A percentile compares a stretch with the other conserved stretches of the same genome.
These are phyloP conservation scores for Psylliodes chrysocephalus DNA, from an alignment of 2,888 invertebrate genomes.

Conservation along the genomic window DNA sequence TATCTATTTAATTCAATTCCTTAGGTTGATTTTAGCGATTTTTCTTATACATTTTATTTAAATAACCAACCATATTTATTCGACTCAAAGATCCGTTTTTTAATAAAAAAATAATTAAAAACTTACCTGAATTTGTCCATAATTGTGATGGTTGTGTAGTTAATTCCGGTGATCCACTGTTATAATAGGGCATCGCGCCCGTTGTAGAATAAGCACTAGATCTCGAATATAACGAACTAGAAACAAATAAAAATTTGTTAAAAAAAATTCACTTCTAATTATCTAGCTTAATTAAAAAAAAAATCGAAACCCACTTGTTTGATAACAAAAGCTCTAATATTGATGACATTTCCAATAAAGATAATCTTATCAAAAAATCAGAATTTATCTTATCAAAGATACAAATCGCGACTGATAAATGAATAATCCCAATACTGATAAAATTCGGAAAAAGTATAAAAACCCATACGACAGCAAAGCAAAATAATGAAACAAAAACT, in stretches of 20 bases:
- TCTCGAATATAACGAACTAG: slow-evolving; percentile 57
- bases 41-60: too few species aligned
- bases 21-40: too few species aligned
- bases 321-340: slow-evolving; percentile 48
- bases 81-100: too few species aligned
- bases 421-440: slow-evolving; percentile 31
- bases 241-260: slow-evolving; percentile 44
- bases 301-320: slow-evolving; percentile 45
- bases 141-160: slow-evolving; percentile 55
- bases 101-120: background rate
- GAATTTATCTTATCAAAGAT: slow-evolving; percentile 43
- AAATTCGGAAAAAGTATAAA: slow-evolving; percentile 21
- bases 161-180: slow-evolving; percentile 58
- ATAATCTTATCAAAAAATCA: slow-evolving; percentile 38
- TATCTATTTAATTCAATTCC: too few species aligned
- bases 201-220: slow-evolving; percentile 50
- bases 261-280: slow-evolving; percentile 23
- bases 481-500: slow-evolving; percentile 47
- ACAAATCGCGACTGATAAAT: slow-evolving; percentile 35
- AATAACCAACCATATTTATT: too few species aligned
- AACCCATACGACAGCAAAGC: slow-evolving; percentile 20
- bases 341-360: slow-evolving; percentile 43
- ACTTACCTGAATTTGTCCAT: slow-evolving; percentile 61
- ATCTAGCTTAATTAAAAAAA: slow-evolving; percentile 20
- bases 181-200: slow-evolving; percentile 57